Conservation (phyloP, 2,797 vertebrate species). For the Bryconaethiops microstoma region DNA sequence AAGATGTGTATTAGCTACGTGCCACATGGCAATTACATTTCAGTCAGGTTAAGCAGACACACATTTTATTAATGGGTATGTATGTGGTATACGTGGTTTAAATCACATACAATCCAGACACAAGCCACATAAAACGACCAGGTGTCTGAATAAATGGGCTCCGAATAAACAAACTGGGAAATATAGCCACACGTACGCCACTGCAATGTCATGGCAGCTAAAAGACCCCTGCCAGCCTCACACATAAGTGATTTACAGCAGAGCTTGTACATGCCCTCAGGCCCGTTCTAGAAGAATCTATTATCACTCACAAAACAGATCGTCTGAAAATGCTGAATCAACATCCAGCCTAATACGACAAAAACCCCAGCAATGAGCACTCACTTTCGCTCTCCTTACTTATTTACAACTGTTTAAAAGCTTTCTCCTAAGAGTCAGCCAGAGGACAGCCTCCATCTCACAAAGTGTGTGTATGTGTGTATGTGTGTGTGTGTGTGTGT, state of each 20-base stretch:
- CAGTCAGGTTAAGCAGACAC: no score
- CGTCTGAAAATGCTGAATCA: constrained; percentile 9
- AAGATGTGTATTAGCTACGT: no score
- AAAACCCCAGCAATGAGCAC: constrained; percentile 24
- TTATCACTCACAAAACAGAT: background rate
- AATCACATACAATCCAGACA: no score
- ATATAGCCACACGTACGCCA: background rate
- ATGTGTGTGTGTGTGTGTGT: no score
- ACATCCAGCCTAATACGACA: background rate
- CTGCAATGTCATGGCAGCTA: background rate
- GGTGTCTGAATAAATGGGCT: background rate
- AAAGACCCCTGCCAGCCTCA: background rate
- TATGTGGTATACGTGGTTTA: no score
- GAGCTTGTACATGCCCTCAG: background rate
- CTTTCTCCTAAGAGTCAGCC: constrained; percentile 36
- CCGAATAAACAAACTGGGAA: background rate
- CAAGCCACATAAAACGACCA: no score
- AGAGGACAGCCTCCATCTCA: constrained; percentile 24
- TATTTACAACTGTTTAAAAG: constrained; percentile 43
- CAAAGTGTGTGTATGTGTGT: background rate
- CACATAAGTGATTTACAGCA: background rate
- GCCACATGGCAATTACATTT: no score
- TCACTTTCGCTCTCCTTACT: constrained; percentile 16
- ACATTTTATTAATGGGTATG: no score
- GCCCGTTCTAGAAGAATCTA: background rate